These are phyloP conservation scores for Sarcoramphus papa DNA, from an alignment of 2,797 vertebrate species.

Conservation along the genomic window DNA sequence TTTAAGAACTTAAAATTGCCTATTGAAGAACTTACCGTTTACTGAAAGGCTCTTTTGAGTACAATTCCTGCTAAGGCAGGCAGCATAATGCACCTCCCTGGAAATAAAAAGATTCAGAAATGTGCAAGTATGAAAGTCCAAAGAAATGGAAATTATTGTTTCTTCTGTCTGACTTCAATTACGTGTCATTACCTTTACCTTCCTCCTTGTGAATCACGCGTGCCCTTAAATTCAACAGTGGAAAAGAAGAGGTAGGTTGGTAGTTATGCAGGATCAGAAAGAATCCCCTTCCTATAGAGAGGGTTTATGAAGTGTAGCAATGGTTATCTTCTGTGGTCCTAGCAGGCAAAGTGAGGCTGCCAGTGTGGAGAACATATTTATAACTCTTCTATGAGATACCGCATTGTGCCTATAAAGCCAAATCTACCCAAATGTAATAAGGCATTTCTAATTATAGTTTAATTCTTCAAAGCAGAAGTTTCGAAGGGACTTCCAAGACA, in stretches of 20 bases:
- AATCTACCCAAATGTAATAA: background rate
- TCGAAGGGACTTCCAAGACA: background rate
- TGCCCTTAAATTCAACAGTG: background rate
- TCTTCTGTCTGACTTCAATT: background rate
- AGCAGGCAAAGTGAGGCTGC: background rate
- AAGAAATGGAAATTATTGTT: background rate
- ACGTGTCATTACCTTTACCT: background rate
- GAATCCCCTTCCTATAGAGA: background rate
- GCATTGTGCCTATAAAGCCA: background rate
- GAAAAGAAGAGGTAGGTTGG: background rate
- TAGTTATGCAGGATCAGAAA: background rate
- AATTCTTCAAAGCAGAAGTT: background rate
- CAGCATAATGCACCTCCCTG: background rate
- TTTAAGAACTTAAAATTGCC: background rate
- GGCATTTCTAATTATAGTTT: background rate
- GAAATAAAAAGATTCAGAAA: background rate
- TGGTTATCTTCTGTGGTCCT: background rate
- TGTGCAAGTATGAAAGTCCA: background rate
- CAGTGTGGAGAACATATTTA: background rate
- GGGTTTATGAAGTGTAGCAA: background rate
- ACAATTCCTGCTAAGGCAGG: background rate
- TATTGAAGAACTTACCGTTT: background rate
- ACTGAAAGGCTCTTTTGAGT: background rate
- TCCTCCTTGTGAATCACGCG: background rate
- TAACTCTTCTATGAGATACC: background rate